Conservation (phyloP, 2,888 invertebrate species). For the Blastobasis adustella region DNA sequence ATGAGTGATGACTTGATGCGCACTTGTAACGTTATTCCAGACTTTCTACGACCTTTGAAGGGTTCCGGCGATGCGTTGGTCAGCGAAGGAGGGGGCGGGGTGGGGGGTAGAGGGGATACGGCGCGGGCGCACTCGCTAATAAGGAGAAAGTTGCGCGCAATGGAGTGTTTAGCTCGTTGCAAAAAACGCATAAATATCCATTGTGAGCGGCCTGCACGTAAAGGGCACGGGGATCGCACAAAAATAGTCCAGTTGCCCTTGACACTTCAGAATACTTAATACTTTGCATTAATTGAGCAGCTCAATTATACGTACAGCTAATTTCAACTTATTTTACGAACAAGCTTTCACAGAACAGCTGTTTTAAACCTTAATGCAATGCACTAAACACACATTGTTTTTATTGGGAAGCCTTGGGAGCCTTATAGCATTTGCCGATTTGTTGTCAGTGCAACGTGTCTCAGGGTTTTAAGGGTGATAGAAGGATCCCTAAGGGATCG, state of each 20-base stretch:
- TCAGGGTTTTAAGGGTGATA: too few species aligned
- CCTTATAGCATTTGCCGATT: too few species aligned
- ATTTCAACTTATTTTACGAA: not conserved
- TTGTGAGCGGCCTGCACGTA: conserved; percentile 36
- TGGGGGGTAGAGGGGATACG: too few species aligned
- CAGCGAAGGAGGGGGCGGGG: not conserved
- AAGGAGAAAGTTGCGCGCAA: conserved; percentile 52
- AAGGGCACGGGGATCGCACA: conserved; percentile 35
- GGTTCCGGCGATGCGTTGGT: not conserved
- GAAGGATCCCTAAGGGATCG: too few species aligned
- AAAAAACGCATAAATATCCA: conserved; percentile 30
- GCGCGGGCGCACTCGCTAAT: conserved; percentile 27
- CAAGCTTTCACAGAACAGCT: too few species aligned
- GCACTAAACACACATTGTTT: too few species aligned
- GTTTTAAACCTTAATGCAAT: too few species aligned
- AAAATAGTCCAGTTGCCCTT: conserved; percentile 1
- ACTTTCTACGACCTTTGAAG: not conserved
- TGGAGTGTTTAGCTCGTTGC: conserved; percentile 29
- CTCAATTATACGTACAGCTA: not conserved
- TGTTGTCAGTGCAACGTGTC: too few species aligned
- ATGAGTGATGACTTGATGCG: too few species aligned
- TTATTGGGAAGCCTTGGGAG: too few species aligned
- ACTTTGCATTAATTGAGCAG: not conserved
- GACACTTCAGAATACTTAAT: not conserved
- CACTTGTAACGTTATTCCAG: not conserved